A percentile compares a stretch with the other conserved stretches of the same genome.
Conservation (phyloP, 1,140 invertebrate genomes). For the Drosophila lowei region DNA sequence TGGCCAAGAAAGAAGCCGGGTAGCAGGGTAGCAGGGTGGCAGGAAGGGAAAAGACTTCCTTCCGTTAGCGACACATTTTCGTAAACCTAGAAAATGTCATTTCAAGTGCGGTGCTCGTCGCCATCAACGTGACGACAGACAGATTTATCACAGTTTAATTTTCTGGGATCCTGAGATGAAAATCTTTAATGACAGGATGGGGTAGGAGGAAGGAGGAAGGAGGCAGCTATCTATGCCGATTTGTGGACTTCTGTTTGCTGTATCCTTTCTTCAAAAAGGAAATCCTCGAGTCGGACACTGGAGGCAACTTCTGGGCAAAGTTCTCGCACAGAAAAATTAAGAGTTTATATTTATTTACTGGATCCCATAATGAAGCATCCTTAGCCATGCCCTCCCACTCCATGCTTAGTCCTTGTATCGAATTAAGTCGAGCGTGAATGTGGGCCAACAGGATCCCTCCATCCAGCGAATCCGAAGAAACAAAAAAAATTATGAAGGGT, state of each 20-base stretch:
- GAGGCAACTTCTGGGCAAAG: constrained; percentile 33
- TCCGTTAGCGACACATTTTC: constrained; percentile 17
- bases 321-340: constrained; percentile 57
- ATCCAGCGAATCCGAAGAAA: constrained; percentile 15
- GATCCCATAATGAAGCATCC: constrained; percentile 41
- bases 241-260: constrained; percentile 31
- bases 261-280: constrained; percentile 24
- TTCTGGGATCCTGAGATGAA: constrained; percentile 25
- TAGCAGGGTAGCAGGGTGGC: neutral
- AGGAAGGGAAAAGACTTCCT: constrained; percentile 8
- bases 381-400: constrained; percentile 21
- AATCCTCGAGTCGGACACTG: constrained; percentile 15
- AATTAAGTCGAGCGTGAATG: constrained; percentile 65
- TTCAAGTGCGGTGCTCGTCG: constrained; percentile 29
- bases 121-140: neutral
- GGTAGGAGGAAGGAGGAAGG: neutral
- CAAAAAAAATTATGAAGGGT: constrained; percentile 3
- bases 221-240: constrained; percentile 3
- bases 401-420: constrained; percentile 16
- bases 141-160: constrained; percentile 79
- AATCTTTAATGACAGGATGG: constrained; percentile 28
- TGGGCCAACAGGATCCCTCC: constrained; percentile 33
- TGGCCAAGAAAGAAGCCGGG: neutral
- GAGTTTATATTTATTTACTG: constrained; percentile 74
- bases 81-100: constrained; percentile 42